Conservation (phyloP, 2,113 vertebrate genomes). For the Thymallus thymallus region DNA sequence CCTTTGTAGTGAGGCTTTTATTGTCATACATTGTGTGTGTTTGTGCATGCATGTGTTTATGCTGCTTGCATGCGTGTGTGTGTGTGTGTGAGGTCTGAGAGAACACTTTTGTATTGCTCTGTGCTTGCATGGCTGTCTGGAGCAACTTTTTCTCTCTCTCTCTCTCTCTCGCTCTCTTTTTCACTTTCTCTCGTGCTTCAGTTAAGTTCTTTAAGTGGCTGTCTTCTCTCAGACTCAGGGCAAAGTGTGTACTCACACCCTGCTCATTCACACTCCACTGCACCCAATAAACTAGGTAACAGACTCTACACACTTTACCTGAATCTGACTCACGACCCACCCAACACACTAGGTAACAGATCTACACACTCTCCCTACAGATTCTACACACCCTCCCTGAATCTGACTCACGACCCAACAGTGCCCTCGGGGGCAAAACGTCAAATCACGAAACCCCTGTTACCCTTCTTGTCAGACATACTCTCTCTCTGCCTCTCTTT, state of each 20-base stretch:
- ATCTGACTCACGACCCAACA: neutral
- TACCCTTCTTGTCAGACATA: neutral
- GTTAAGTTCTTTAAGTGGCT: slow-evolving; percentile 50
- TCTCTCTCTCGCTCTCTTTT: neutral
- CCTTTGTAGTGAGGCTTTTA: slow-evolving; percentile 13
- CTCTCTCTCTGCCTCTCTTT: neutral
- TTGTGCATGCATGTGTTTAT: too few species aligned
- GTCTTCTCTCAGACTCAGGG: slow-evolving; percentile 58
- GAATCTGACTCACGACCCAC: neutral
- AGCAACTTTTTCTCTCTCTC: neutral
- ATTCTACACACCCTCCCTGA: slow-evolving; percentile 10
- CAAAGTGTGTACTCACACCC: slow-evolving; percentile 42
- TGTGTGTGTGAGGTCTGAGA: neutral
- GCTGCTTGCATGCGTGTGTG: neutral
- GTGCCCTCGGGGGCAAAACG: slow-evolving; percentile 15
- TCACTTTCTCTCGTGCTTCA: slow-evolving; percentile 23
- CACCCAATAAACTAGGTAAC: too few species aligned
- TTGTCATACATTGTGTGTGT: neutral
- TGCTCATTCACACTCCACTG: neutral
- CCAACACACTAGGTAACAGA: neutral
- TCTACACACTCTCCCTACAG: too few species aligned
- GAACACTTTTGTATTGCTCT: neutral
- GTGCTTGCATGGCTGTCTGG: neutral
- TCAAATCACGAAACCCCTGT: slow-evolving; percentile 32
- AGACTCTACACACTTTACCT: slow-evolving; percentile 14